Conservation (phyloP, 2,888 invertebrate species). For the Steinernema hermaphroditum region DNA sequence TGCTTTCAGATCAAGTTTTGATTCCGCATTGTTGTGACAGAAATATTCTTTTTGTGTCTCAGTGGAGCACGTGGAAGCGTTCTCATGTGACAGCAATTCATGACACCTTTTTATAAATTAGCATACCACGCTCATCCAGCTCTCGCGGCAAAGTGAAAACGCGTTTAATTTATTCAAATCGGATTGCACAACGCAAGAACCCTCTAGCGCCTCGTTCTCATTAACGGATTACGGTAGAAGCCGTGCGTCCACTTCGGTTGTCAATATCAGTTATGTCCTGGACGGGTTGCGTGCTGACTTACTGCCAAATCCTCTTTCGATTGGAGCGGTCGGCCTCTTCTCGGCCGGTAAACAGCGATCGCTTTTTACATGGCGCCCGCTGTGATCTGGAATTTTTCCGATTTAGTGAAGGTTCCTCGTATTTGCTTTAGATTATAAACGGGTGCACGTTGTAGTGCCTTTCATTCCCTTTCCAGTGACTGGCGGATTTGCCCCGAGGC, state of each 20-base stretch:
- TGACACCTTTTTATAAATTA: neutral
- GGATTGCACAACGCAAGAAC: slow-evolving; percentile 15
- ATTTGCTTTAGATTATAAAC: neutral
- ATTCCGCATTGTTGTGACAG: neutral
- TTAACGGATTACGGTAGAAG: neutral
- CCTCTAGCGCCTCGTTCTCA: neutral
- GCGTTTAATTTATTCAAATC: slow-evolving; percentile 12
- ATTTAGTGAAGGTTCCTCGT: neutral
- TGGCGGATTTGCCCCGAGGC: too few relatives aligned
- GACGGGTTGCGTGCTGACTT: neutral
- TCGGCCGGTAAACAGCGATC: neutral
- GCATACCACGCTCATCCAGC: neutral
- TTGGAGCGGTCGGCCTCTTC: neutral
- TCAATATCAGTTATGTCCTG: slow-evolving; percentile 1
- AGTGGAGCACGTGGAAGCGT: too few relatives aligned
- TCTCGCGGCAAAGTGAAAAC: neutral
- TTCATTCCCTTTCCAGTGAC: too few relatives aligned
- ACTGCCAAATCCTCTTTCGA: neutral
- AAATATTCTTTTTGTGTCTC: neutral
- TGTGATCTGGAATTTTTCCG: neutral
- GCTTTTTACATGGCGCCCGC: slow-evolving; percentile 16
- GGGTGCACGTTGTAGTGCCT: neutral
- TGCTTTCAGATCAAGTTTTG: too few relatives aligned
- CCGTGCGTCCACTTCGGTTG: neutral
- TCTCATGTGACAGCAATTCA: neutral